These are phyloP conservation scores for Zaprionus obscuricornis DNA, from an alignment of 2,888 invertebrate species.

Conservation along the genomic window DNA sequence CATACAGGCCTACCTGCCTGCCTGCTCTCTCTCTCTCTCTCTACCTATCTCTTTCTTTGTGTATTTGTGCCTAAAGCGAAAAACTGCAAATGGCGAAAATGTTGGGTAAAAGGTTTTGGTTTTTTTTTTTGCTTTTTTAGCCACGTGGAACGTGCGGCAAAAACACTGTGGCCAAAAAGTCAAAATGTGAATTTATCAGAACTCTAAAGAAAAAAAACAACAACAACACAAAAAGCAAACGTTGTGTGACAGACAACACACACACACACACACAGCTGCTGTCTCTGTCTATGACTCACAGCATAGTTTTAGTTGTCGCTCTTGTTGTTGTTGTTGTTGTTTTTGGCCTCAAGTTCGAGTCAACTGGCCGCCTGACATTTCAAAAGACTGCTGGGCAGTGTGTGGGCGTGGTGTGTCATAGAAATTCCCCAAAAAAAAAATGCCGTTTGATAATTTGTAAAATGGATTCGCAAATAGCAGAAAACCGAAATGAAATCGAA, in stretches of 20 bases:
- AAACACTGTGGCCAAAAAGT: constrained; percentile 61
- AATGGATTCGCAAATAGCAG: constrained; percentile 40
- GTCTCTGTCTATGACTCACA: no score
- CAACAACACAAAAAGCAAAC: constrained; percentile 3
- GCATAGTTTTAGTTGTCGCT: no score
- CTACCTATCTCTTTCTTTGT: neutral
- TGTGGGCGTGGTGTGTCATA: neutral
- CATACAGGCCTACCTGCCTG: constrained; percentile 5
- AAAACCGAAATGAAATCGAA: constrained; percentile 19
- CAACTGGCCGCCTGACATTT: no score
- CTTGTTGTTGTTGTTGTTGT: no score
- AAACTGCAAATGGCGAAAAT: constrained; percentile 66
- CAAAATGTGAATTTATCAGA: constrained; percentile 68
- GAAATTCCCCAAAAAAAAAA: constrained; percentile 18
- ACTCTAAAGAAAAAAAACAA: constrained; percentile 38
- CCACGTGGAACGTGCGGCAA: constrained; percentile 21
- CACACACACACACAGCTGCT: no score
- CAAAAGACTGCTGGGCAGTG: neutral
- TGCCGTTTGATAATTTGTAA: constrained; percentile 49
- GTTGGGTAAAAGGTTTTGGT: constrained; percentile 70
- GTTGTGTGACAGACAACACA: constrained; percentile 6
- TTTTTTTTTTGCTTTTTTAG: no score
- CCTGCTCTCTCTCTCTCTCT: neutral
- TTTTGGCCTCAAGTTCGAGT: no score
- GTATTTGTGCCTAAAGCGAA: constrained; percentile 32